Base-by-base conservation (phyloP, 1,140 invertebrate species). In the Stenopsyche tienmushanensis region DNA sequence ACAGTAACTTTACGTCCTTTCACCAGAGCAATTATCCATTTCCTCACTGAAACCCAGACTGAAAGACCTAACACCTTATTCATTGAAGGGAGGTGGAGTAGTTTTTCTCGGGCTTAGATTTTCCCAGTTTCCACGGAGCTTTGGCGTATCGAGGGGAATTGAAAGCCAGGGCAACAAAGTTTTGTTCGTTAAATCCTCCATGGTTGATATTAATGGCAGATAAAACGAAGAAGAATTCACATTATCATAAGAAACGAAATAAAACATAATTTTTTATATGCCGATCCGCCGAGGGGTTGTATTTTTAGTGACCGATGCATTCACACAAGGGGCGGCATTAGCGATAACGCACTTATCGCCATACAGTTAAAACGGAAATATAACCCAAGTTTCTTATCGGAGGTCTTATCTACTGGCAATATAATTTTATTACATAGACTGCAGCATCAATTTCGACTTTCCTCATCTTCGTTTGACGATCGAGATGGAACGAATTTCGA, bases 341-440 rank as follows among this genome's bases (percentile, higher is more conserved):
- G 25, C 24, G 25, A 54, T 34, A 54, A 54, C 52, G 54, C 54
- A 57, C 54, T 57, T 57, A 57, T 57, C 54, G 21, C 24, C 39
- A 57, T 39, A 57, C 54, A 57, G 29, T 57, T 39, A 41, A 41
- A 42, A 29, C 23, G n/a, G 23, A 57, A 57, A 57, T 57, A 57
- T 57, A 41, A 20, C 29, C 24, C 54, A 57, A 57, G n/a, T 57
- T 57, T 57, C 54, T 57, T 57, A 57, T 57, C 54, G 21, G 34
- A 9, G 15, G 21, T 21, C 18, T 57, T 57, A 57, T 57, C 54
- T 21, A 21, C 39, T 20, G 54, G 54, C 54, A 57, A 41, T 57
- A 57, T 57, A 57, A 57, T 57, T 57, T 57, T 57, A 57, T 57
- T 57, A 34, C 54, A 9, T 20, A 24, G 39, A 17, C 39, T 39